Base-by-base conservation (phyloP, 92 coral and sea anemone species). In the Ricordea florida region DNA sequence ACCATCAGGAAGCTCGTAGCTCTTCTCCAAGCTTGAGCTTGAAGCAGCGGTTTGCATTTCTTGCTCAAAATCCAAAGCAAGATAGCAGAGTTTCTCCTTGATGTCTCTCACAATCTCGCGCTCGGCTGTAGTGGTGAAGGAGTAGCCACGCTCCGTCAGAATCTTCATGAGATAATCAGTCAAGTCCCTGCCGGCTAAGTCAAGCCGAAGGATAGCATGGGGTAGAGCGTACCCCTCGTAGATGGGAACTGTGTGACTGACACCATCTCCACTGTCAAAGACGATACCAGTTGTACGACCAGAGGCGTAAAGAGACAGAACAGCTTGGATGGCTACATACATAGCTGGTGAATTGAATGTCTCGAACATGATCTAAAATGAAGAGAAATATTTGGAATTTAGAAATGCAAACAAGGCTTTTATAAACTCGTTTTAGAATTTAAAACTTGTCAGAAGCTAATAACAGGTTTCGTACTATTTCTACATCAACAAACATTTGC, bases 251-350 rank as follows among this genome's bases (percentile, higher is more conserved):
- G 97, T 91, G 80, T 91, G 97, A 46, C 92, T 76, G 8, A 91
- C 97, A 63, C 97, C 97, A 90, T 90, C 96, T 59, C 96, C 96
- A 74, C 82, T 55, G 88, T 91, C 97, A 61, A 91, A 51, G 60
- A 91, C 97, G 61, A 87, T 91, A 63, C 93, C 93, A 41, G 97
- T 91, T 29, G 90, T 87, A 57, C 97, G 90, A 57, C 93, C 93
- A 76, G 97, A 87, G 31, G 93, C 93, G 65, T 87, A 87, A 57
- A 91, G 90, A 40, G 93, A 87, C 32, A 91, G 44, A 70, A 87
- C 97, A 35, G 91, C 96, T 79, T 81, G 91, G 78, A 89, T 89
- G 32, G 91, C 88, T 2, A 89, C 90, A 22, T 86, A 90, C 96
- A 90, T 86, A 22, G 96, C 96, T 42, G 96, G 96, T 31, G 83